A percentile compares a stretch with the other conserved stretches of the same genome.
These are phyloP conservation scores for Yponomeuta malinellus DNA, from an alignment of 2,888 invertebrate genomes.

Conservation along the genomic window DNA sequence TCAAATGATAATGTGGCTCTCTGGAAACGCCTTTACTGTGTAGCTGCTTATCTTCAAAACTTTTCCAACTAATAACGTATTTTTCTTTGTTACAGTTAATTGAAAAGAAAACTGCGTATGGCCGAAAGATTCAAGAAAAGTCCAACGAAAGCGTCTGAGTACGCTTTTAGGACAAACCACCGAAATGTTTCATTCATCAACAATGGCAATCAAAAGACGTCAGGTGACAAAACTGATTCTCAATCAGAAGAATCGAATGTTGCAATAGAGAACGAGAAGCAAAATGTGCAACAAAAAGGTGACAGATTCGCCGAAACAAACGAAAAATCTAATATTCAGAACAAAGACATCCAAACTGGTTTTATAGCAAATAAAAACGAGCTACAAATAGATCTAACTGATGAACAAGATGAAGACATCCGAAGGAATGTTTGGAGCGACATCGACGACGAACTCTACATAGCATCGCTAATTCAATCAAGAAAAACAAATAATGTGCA, in stretches of 20 bases:
- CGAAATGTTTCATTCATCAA: slow-evolving; percentile 44
- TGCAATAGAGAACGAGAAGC: slow-evolving; percentile 15
- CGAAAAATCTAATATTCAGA: neutral
- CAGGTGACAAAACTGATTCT: slow-evolving; percentile 25
- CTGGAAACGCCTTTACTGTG: slow-evolving; percentile 9
- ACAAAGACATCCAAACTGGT: slow-evolving; percentile 1
- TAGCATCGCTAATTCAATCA: slow-evolving; percentile 61
- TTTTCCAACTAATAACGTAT: slow-evolving; percentile 19
- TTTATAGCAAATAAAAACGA: slow-evolving; percentile 18
- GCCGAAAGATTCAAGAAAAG: slow-evolving; percentile 58
- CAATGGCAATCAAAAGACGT: slow-evolving; percentile 5
- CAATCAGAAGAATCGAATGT: slow-evolving; percentile 30
- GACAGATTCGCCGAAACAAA: neutral
- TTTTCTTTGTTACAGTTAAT: slow-evolving; percentile 62
- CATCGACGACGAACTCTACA: slow-evolving; percentile 69
- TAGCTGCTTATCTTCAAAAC: slow-evolving; percentile 11
- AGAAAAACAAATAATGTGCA: slow-evolving; percentile 63
- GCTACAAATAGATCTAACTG: neutral
- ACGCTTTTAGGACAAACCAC: slow-evolving; percentile 57
- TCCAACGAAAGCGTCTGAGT: slow-evolving; percentile 64
- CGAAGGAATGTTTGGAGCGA: slow-evolving; percentile 68
- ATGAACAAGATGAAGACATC: slow-evolving; percentile 50
- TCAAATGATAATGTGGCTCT: slow-evolving; percentile 3
- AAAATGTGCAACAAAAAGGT: slow-evolving; percentile 14
- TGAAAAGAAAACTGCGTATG: slow-evolving; percentile 63